A percentile compares a stretch with the other conserved stretches of the same genome.
Conservation (phyloP, 2,888 invertebrate genomes). For the Eupeodes luniger region DNA sequence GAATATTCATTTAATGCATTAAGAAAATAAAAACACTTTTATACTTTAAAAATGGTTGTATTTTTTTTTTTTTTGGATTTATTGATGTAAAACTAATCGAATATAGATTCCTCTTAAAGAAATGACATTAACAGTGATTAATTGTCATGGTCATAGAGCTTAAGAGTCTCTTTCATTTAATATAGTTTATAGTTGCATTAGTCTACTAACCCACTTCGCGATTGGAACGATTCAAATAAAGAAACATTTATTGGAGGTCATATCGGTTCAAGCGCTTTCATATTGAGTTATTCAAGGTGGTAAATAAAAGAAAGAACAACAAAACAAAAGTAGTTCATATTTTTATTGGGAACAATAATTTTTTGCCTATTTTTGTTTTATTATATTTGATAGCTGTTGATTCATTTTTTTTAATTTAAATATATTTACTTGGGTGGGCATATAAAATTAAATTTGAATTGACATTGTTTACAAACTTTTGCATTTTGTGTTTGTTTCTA, state of each 20-base stretch:
- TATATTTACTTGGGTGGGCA: not conserved
- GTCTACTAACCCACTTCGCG: slow-evolving; percentile 25
- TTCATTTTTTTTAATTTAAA: not conserved
- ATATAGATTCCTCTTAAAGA: slow-evolving; percentile 15
- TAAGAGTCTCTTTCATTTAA: slow-evolving; percentile 5
- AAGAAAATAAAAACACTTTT: not conserved
- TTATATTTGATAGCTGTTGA: not conserved
- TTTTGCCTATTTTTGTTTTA: not conserved
- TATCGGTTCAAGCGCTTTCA: not conserved
- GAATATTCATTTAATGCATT: slow-evolving; percentile 28
- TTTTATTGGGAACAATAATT: not conserved
- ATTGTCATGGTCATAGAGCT: slow-evolving; percentile 18
- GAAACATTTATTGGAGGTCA: slow-evolving; percentile 21
- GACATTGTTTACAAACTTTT: not conserved
- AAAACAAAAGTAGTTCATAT: not conserved
- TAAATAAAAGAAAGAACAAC: not conserved
- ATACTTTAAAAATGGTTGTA: not conserved
- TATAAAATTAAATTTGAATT: not conserved
- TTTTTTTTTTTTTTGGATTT: too few relatives aligned
- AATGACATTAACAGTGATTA: slow-evolving; percentile 31
- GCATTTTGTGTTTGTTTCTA: too few relatives aligned
- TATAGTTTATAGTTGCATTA: slow-evolving; percentile 20
- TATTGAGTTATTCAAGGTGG: slow-evolving; percentile 12
- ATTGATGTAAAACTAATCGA: not conserved
- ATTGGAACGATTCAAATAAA: not conserved